Evolutionary conservation across 2,888 invertebrate genomes (phyloP).

Genomic region (Rhingia rostrata): DNA sequence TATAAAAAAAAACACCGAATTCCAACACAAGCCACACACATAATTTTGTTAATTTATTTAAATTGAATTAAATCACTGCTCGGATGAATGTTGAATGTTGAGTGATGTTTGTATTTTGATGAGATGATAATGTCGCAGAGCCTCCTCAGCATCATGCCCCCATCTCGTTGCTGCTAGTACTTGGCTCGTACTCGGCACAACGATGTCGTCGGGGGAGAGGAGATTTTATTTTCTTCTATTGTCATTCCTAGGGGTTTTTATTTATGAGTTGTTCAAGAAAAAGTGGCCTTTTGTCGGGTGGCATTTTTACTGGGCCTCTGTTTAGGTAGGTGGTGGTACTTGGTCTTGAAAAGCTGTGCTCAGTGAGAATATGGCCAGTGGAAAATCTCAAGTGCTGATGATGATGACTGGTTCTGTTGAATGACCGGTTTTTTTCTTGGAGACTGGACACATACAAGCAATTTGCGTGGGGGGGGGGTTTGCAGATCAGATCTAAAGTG

Average conservation of each 20-base stretch:
- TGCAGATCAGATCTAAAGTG: too few species aligned
- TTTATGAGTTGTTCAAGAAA: conserved; percentile 23
- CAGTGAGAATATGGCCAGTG: background rate
- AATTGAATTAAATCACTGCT: conserved; percentile 72
- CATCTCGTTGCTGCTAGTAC: background rate
- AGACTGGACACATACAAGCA: background rate
- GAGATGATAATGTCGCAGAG: conserved; percentile 28
- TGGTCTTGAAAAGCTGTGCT: background rate
- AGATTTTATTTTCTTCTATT: conserved; percentile 27
- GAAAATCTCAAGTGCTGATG: background rate
- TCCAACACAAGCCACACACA: conserved; percentile 33
- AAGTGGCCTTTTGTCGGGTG: conserved; percentile 31
- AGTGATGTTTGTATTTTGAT: conserved; percentile 42
- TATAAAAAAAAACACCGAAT: conserved; percentile 7
- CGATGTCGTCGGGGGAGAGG: background rate
- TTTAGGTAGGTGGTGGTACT: background rate
- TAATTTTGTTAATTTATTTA: conserved; percentile 69
- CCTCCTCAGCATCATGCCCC: background rate
- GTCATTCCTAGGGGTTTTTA: conserved; percentile 11
- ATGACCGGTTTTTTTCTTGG: conserved; percentile 2
- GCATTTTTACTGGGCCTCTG: conserved; percentile 6
- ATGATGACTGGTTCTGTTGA: background rate
- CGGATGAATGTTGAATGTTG: conserved; percentile 38
- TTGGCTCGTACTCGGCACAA: background rate
- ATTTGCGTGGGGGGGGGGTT: background rate